phyloP scores from a whole-genome alignment of 2,888 invertebrate genomes.

The Eupithecia vulgata region DNA sequence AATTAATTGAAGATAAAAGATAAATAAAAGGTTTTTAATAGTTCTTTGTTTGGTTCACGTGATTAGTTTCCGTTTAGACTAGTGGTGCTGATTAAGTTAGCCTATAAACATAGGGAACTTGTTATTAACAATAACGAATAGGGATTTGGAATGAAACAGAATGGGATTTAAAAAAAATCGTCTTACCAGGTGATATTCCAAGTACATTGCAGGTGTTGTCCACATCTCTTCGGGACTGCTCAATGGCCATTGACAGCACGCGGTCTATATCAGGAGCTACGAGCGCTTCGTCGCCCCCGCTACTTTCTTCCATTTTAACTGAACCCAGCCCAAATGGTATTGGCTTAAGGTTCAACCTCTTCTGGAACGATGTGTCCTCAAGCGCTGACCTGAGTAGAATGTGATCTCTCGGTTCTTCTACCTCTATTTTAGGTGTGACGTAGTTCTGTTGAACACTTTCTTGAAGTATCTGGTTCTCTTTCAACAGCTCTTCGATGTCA shows the following conservation, averaged over 20 bases:
- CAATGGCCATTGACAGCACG: conserved; percentile 92
- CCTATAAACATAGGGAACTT: not conserved
- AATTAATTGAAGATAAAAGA: not conserved
- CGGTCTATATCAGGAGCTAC: conserved; percentile 92
- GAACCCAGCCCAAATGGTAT: conserved; percentile 87
- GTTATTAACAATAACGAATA: not conserved
- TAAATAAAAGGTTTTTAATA: not conserved
- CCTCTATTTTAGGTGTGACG: conserved; percentile 83
- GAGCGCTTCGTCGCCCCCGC: conserved; percentile 83
- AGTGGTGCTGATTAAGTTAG: not conserved
- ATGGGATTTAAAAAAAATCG: not conserved
- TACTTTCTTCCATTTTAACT: conserved; percentile 88
- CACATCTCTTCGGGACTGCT: conserved; percentile 93
- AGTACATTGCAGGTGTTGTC: conserved; percentile 92
- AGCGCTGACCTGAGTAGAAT: conserved; percentile 91
- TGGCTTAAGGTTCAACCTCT: conserved; percentile 91
- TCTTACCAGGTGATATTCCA: conserved; percentile 94
- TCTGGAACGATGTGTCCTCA: conserved; percentile 93
- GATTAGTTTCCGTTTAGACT: not conserved
- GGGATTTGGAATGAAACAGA: not conserved
- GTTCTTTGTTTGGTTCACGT: not conserved
- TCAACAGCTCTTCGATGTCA: conserved; percentile 85
- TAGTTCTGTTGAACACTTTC: conserved; percentile 74
- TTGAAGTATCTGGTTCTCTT: conserved; percentile 83
- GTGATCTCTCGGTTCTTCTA: conserved; percentile 86